These are phyloP conservation scores for Nyleta sp. DNA, from an alignment of 2,888 invertebrate genomes.

Conservation along the genomic window DNA sequence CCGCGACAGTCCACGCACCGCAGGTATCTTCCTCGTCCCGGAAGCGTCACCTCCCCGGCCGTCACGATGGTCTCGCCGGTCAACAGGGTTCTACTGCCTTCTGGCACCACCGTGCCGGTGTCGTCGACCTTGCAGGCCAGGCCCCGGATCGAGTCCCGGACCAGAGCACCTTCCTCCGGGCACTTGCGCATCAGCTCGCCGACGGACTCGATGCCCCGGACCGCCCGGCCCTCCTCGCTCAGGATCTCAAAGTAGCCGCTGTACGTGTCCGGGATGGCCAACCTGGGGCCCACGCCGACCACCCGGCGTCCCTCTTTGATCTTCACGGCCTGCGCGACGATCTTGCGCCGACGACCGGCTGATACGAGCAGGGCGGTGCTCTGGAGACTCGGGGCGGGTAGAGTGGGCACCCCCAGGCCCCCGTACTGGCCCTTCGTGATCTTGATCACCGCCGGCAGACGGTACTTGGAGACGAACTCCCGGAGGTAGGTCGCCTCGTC, in stretches of 20 bases:
- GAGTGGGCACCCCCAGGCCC: constrained; percentile 93
- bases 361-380: constrained; percentile 94
- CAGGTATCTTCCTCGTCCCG: constrained; percentile 89
- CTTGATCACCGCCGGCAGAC: constrained; percentile 93
- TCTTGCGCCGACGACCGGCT: constrained; percentile 92
- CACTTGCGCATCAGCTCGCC: constrained; percentile 91
- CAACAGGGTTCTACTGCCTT: constrained; percentile 89
- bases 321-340: constrained; percentile 94
- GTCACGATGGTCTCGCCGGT: constrained; percentile 93
- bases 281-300: constrained; percentile 90
- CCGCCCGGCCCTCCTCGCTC: constrained; percentile 96
- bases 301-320: constrained; percentile 94
- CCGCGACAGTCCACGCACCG: constrained; percentile 94
- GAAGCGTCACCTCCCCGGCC: constrained; percentile 87
- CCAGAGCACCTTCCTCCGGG: constrained; percentile 89
- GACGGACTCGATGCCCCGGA: constrained; percentile 94
- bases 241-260: constrained; percentile 96
- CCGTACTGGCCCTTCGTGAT: constrained; percentile 97
- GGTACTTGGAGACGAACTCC: constrained; percentile 89
- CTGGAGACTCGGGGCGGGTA: constrained; percentile 93
- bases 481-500: constrained; percentile 86
- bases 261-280: constrained; percentile 95
- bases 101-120: constrained; percentile 84
- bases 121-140: constrained; percentile 83
- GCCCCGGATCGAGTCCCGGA: constrained; percentile 90